Percentiles rank a stretch among this genome's conserved stretches.
phyloP scores from a whole-genome alignment of 2,113 vertebrate genomes.

The Dermatemys mawii region DNA sequence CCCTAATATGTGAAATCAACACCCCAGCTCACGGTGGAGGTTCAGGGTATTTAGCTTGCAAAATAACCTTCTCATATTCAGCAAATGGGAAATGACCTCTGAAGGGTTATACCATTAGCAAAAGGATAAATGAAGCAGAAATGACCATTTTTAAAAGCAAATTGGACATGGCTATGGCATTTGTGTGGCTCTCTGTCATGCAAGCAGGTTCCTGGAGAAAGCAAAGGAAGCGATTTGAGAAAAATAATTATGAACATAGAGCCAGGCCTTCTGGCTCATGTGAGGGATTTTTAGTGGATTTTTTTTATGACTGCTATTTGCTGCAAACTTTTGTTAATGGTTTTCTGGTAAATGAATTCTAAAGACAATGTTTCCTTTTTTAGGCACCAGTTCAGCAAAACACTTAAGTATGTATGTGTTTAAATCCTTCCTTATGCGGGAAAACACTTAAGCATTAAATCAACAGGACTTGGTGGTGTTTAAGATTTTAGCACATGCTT shows the following conservation, averaged over 20 bases:
- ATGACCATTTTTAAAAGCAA: background rate
- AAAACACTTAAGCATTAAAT: background rate
- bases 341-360: background rate
- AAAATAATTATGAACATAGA: background rate
- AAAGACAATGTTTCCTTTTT: background rate
- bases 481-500: background rate
- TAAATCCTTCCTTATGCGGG: background rate
- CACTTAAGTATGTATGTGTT: background rate
- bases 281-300: background rate
- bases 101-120: background rate
- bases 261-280: rapidly evolving
- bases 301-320: background rate
- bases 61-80: background rate
- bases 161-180: background rate
- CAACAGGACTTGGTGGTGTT: background rate
- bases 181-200: background rate
- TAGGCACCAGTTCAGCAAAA: background rate
- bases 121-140: background rate
- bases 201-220: background rate
- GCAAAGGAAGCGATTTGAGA: background rate
- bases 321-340: background rate
- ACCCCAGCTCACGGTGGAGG: background rate
- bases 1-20: background rate
- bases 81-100: background rate
- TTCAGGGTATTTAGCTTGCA: background rate